Evolutionary conservation across 2,888 invertebrate species (phyloP).

Genomic region (Seladonia tumulorum): DNA sequence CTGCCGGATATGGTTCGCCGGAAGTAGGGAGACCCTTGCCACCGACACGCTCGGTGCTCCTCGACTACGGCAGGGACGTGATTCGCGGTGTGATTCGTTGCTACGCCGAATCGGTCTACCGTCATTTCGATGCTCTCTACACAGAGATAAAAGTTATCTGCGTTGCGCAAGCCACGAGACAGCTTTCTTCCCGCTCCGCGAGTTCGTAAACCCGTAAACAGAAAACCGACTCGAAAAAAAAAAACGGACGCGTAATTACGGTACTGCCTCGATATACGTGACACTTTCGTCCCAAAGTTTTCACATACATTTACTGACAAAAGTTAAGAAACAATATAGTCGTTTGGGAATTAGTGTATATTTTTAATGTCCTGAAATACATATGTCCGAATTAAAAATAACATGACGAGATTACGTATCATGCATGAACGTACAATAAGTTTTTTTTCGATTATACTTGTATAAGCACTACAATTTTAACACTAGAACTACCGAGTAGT

Average conservation of each 20-base stretch:
- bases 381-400: no score
- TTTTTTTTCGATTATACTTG: no score
- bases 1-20: slow-evolving; percentile 83
- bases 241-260: not conserved
- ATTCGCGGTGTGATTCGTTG: slow-evolving; percentile 74
- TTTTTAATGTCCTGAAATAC: no score
- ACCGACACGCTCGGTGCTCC: slow-evolving; percentile 82
- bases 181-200: not conserved
- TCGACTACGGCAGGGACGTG: slow-evolving; percentile 71
- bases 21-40: slow-evolving; percentile 83
- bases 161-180: not conserved
- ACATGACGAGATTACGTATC: no score
- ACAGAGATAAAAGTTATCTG: slow-evolving; percentile 26
- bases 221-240: not conserved
- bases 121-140: slow-evolving; percentile 39
- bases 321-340: no score
- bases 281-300: no score
- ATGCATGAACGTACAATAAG: no score
- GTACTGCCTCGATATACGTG: not conserved
- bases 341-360: no score
- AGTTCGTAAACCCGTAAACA: not conserved
- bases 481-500: no score
- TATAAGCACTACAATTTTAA: no score
- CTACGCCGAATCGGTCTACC: slow-evolving; percentile 64
- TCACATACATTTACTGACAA: no score